phyloP scores from a whole-genome alignment of 2,797 vertebrate species.

The Notoglanidium macrostoma region DNA sequence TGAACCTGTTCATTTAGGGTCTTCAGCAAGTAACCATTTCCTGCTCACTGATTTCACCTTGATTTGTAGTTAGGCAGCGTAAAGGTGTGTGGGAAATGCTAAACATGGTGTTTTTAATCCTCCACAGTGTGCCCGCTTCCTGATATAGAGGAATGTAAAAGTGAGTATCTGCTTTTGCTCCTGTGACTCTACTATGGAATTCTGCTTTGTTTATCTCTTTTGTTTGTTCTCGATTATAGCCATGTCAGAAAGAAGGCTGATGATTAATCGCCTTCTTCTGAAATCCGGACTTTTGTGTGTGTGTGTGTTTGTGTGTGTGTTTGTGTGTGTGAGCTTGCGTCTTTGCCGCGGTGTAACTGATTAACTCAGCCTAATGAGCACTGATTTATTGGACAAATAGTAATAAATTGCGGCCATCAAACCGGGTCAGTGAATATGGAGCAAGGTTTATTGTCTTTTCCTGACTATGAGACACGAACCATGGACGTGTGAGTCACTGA shows the following conservation, averaged over 20 bases:
- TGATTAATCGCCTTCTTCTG: neutral
- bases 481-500: neutral
- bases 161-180: slow-evolving; percentile 27
- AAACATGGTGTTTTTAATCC: neutral
- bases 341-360: neutral
- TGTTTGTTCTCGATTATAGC: neutral
- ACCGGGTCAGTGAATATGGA: neutral
- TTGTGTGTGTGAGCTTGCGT: neutral
- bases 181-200: neutral
- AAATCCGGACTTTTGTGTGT: neutral
- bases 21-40: neutral
- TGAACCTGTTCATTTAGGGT: neutral
- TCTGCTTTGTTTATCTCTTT: neutral
- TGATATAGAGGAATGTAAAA: slow-evolving; percentile 24
- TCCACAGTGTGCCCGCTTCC: slow-evolving; percentile 13
- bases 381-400: no score
- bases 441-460: neutral
- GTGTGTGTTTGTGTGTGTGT: neutral
- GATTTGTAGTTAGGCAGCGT: neutral
- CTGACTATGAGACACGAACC: no score
- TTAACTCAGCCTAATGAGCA: neutral
- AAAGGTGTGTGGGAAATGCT: neutral
- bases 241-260: neutral
- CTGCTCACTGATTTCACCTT: no score
- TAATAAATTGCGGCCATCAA: neutral